These are phyloP conservation scores for Channallabes apus DNA, from an alignment of 2,797 vertebrate species.

Conservation along the genomic window DNA sequence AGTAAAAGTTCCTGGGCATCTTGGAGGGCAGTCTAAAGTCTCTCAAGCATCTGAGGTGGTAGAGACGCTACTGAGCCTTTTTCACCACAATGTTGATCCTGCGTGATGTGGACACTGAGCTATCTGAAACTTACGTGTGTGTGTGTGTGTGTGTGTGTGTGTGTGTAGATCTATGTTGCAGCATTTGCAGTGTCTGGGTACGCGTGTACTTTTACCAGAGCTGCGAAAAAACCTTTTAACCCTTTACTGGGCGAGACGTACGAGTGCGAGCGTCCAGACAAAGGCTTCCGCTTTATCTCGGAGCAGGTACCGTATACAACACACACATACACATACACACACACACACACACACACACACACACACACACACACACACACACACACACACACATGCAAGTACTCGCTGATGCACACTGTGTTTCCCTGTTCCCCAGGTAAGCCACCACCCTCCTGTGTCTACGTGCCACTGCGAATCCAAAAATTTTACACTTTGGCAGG, in stretches of 20 bases:
- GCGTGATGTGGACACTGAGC: too few species aligned
- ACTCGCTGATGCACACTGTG: not conserved
- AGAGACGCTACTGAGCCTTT: too few species aligned
- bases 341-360: not conserved
- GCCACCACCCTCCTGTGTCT: slow-evolving; percentile 96
- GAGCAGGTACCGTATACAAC: slow-evolving; percentile 76
- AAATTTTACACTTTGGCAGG: slow-evolving; percentile 95
- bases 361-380: not conserved
- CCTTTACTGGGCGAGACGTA: slow-evolving; percentile 94
- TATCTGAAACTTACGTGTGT: not conserved
- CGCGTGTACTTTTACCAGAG: slow-evolving; percentile 86
- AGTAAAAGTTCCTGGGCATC: too few species aligned
- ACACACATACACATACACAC: slow-evolving; percentile 7
- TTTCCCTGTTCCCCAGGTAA: slow-evolving; percentile 77
- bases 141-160: not conserved
- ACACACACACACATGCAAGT: not conserved
- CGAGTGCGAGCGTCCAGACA: slow-evolving; percentile 88
- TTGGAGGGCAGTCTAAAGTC: too few species aligned
- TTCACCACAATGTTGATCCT: too few species aligned
- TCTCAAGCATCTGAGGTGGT: too few species aligned
- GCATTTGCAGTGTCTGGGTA: slow-evolving; percentile 91
- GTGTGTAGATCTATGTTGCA: slow-evolving; percentile 85
- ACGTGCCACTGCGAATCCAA: slow-evolving; percentile 90
- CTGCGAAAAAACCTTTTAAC: slow-evolving; percentile 96
- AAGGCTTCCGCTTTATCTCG: slow-evolving; percentile 88